Percentiles rank a stretch among this genome's conserved stretches.
Evolutionary conservation across 2,113 vertebrate genomes (phyloP).

Genomic region (Nanorana parkeri): DNA sequence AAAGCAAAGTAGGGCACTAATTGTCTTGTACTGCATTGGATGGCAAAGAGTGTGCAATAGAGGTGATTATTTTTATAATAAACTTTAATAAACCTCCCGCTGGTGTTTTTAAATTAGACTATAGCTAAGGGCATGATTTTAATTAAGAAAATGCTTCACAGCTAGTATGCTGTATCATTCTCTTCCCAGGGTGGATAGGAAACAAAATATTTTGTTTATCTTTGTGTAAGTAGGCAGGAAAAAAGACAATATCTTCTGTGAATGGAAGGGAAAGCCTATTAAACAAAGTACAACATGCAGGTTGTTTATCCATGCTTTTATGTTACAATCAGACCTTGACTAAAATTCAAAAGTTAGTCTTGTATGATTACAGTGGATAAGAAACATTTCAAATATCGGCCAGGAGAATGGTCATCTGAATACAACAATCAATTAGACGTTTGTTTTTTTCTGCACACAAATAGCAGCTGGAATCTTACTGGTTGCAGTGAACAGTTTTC

Average conservation of each 20-base stretch:
- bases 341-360: too few species aligned
- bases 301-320: neutral
- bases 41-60: conserved; percentile 31
- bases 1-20: conserved; percentile 45
- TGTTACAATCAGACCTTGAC: too few species aligned
- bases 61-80: conserved; percentile 59
- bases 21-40: conserved; percentile 48
- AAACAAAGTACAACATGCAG: neutral
- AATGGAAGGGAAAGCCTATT: neutral
- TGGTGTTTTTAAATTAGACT: conserved; percentile 59
- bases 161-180: conserved; percentile 48
- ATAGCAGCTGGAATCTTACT: too few species aligned
- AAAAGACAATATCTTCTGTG: neutral
- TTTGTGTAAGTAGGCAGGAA: conserved; percentile 17
- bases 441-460: too few species aligned
- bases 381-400: too few species aligned
- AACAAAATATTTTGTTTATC: conserved; percentile 53
- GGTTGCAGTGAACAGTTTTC: too few species aligned
- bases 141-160: conserved; percentile 58
- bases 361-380: too few species aligned
- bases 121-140: conserved; percentile 56
- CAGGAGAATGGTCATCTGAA: too few species aligned
- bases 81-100: conserved; percentile 59
- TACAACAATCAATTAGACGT: too few species aligned
- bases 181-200: conserved; percentile 32